Evolutionary conservation across 2,797 vertebrate species (phyloP), one percentile per base, ranked within the genome.

Genomic region (Macroramphosus scolopax): DNA sequence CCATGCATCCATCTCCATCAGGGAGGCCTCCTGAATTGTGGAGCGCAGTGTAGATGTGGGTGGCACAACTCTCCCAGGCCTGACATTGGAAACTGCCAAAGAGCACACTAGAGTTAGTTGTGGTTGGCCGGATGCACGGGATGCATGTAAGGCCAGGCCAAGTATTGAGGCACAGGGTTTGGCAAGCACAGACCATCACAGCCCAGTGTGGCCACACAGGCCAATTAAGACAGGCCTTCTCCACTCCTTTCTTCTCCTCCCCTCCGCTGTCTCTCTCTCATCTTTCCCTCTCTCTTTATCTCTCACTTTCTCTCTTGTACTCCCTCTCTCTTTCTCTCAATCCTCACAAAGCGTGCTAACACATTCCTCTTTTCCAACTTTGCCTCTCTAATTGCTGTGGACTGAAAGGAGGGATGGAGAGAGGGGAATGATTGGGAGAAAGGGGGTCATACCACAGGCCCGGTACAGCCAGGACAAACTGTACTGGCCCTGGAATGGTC

Each of bases 111-210:
- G 84, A 84, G 81, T 91, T 91, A 89, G 83, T 89, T 87, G 79
- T 87, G 88, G 86, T 89, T 89, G 88, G 88, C 85, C 72, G 86
- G 80, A 87, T 75, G 85, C 89, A 89, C 82, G 88, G 87, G 88
- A 89, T 89, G 87, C 83, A 84, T 78, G 78, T 80, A 81, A 85
- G 85, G 72, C 77, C 77, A 63, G 75, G 87, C 87, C 89, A 89
- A 85, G 73, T 82, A 84, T 85, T 89, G 87, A 89, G 84, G 83
- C 81, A 79, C 77, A 72, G 72, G 82, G 71, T 87, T 87, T 88
- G 85, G 86, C 88, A 88, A 68, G 44, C 55, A 68, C 48, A 70
- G 71, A 79, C 75, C 75, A 81, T 77, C 75, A 62, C 77, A 79
- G 73, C 75, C 69, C 78, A 78, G 76, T 71, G 77, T 82, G 77